Conservation (phyloP, 2,888 invertebrate genomes). For the Cryptus armator region DNA sequence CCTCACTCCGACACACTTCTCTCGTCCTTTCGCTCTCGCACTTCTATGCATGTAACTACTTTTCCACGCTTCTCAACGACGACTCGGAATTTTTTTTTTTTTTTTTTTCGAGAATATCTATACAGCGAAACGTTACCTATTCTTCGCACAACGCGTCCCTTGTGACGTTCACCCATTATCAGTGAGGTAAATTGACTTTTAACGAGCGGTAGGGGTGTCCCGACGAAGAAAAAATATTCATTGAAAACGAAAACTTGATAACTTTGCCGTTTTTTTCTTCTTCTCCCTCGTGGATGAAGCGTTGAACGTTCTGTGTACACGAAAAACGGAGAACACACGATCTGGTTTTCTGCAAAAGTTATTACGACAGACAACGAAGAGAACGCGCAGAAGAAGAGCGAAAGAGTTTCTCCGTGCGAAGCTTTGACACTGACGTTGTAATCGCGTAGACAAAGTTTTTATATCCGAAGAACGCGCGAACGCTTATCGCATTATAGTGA, state of each 20-base stretch:
- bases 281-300: not conserved
- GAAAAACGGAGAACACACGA: not conserved
- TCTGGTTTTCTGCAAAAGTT: constrained; percentile 1
- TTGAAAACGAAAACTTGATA: constrained; percentile 49
- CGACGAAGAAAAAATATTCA: constrained; percentile 49
- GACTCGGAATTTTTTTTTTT: constrained; percentile 19
- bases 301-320: constrained; percentile 13
- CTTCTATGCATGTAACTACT: constrained; percentile 9
- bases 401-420: not conserved
- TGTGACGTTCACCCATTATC: constrained; percentile 31
- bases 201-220: constrained; percentile 23
- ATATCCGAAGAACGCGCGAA: not conserved
- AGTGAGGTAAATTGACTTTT: constrained; percentile 57
- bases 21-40: constrained; percentile 47
- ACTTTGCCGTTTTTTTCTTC: constrained; percentile 19
- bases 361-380: constrained; percentile 23
- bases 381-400: constrained; percentile 18
- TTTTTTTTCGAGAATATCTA: not conserved
- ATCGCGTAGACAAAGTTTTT: constrained; percentile 38
- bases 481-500: constrained; percentile 39
- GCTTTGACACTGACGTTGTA: constrained; percentile 9
- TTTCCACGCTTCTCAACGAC: constrained; percentile 42
- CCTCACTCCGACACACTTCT: constrained; percentile 63
- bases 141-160: not conserved
- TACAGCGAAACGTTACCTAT: constrained; percentile 22